Evolutionary conservation across 2,797 vertebrate species (phyloP).

Genomic region (Sphaeramia orbicularis): DNA sequence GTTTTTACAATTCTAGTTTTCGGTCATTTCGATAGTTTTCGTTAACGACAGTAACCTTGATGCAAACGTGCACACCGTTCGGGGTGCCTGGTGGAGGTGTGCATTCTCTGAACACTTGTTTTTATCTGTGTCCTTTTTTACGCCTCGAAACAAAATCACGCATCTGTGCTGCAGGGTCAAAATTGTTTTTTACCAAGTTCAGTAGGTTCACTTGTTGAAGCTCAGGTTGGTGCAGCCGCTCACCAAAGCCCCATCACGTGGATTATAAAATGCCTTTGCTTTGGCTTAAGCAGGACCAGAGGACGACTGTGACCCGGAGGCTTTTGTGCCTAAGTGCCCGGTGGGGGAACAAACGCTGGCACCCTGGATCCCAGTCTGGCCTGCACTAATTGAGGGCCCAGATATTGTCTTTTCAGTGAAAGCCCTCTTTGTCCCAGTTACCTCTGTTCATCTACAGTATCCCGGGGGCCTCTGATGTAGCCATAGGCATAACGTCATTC

Average conservation of each 20-base stretch:
- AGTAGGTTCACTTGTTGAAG: slow-evolving; percentile 61
- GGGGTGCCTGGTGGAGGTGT: too few relatives aligned
- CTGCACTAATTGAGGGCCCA: slow-evolving; percentile 85
- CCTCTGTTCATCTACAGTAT: slow-evolving; percentile 83
- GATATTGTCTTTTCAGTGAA: slow-evolving; percentile 89
- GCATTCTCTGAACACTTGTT: too few relatives aligned
- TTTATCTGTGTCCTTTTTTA: slow-evolving; percentile 14
- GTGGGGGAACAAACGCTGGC: slow-evolving; percentile 66
- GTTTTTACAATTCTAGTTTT: too few relatives aligned
- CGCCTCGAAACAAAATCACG: slow-evolving; percentile 7
- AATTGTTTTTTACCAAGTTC: slow-evolving; percentile 46
- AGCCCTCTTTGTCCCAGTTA: slow-evolving; percentile 86
- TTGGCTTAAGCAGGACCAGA: slow-evolving; percentile 70
- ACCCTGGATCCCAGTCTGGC: slow-evolving; percentile 80
- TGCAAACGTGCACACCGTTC: too few relatives aligned
- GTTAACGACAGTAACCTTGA: too few relatives aligned
- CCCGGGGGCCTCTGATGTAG: slow-evolving; percentile 79
- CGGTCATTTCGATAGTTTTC: too few relatives aligned
- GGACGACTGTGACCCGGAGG: slow-evolving; percentile 65
- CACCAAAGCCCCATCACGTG: slow-evolving; percentile 74
- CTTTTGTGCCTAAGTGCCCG: slow-evolving; percentile 53
- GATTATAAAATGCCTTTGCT: slow-evolving; percentile 78
- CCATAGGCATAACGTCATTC: slow-evolving; percentile 73
- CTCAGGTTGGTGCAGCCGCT: slow-evolving; percentile 53
- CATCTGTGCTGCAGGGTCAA: neutral